phyloP scores from a whole-genome alignment of 1,140 invertebrate species.

The Gonatopus flavifemur region DNA sequence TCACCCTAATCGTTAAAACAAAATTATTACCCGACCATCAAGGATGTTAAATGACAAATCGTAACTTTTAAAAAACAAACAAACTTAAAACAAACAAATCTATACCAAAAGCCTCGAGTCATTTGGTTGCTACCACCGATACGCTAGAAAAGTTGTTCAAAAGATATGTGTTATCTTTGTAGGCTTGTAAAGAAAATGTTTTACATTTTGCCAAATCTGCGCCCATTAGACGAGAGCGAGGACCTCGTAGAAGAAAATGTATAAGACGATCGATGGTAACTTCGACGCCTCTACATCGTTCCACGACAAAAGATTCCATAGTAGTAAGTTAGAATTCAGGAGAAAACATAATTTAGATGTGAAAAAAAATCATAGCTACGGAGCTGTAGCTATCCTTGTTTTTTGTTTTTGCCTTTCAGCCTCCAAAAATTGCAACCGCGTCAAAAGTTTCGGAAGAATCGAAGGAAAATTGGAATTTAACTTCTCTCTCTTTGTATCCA shows the following conservation, averaged over 20 bases:
- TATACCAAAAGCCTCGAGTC: no score
- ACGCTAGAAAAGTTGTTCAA: conserved; percentile 19
- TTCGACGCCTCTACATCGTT: conserved; percentile 50
- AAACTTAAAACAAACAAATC: conserved; percentile 21
- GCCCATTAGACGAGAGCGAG: conserved; percentile 46
- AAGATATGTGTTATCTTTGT: conserved; percentile 21
- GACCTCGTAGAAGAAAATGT: conserved; percentile 51
- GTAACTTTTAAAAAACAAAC: conserved; percentile 2
- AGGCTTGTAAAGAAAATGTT: conserved; percentile 59
- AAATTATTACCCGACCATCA: conserved; percentile 17
- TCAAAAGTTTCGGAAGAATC: conserved; percentile 51
- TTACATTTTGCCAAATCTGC: conserved; percentile 54
- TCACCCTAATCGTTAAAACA: conserved; percentile 15
- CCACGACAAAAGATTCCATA: conserved; percentile 41
- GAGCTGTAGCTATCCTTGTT: not conserved
- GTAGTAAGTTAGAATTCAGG: conserved; percentile 30
- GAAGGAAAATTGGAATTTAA: conserved; percentile 55
- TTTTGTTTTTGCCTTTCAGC: conserved; percentile 24
- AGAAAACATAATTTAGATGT: not conserved
- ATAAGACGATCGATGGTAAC: conserved; percentile 55
- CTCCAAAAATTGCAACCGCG: conserved; percentile 34
- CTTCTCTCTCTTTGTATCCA: conserved; percentile 38
- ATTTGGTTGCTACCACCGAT: no score
- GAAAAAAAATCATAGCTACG: not conserved
- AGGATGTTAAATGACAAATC: conserved; percentile 20